Evolutionary conservation across 2,113 vertebrate species (phyloP).

Genomic region (Steatornis caripensis): DNA sequence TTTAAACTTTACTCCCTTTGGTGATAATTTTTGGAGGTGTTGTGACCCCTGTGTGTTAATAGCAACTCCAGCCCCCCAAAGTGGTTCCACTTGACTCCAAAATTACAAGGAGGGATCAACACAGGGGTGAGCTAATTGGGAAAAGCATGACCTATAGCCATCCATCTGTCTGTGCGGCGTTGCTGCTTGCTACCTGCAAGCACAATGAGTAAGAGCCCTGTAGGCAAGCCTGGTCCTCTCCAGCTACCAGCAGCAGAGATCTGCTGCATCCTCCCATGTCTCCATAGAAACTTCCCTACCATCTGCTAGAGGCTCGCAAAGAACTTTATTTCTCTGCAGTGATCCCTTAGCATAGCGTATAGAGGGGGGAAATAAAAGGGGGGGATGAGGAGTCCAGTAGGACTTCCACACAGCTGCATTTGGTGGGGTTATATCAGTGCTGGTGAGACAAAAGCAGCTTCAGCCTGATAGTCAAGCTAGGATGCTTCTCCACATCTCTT

Average conservation of each 20-base stretch:
- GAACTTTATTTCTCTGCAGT: not conserved
- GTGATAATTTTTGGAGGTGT: not conserved
- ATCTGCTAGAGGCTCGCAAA: not conserved
- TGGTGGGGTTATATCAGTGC: not conserved
- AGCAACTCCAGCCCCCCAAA: fast-evolving
- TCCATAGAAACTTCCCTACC: constrained; percentile 18
- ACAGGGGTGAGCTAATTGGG: not conserved
- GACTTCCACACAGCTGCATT: fast-evolving
- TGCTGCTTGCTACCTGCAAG: not conserved
- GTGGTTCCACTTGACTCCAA: not conserved
- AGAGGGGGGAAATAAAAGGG: not conserved
- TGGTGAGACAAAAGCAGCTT: not conserved
- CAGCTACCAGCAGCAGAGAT: not conserved
- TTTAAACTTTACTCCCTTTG: not conserved
- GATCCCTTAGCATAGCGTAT: not conserved
- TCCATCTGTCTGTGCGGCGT: fast-evolving
- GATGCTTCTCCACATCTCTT: not conserved
- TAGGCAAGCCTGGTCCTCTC: fast-evolving
- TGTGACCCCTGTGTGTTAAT: not conserved
- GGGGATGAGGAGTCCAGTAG: not conserved
- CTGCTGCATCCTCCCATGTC: not conserved
- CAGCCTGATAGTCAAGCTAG: not conserved
- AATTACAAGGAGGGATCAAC: not conserved
- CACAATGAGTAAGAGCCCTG: not conserved
- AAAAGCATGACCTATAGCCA: not conserved